Percentiles rank a stretch among this genome's conserved stretches.
Evolutionary conservation across 2,888 invertebrate species (phyloP).

Genomic region (Stenodema calcarata): DNA sequence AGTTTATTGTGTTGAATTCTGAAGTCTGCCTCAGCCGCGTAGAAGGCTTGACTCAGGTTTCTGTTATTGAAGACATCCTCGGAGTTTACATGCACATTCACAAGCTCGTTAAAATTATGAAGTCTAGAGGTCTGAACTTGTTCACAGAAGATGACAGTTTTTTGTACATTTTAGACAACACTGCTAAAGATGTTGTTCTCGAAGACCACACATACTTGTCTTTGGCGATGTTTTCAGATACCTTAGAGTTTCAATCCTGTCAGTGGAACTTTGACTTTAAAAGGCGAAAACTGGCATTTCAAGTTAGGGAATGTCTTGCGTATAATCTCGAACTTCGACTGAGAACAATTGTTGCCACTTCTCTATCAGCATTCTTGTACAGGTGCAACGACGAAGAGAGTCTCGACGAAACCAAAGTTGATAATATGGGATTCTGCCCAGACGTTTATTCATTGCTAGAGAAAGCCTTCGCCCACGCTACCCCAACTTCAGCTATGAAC

Average conservation of each 20-base stretch:
- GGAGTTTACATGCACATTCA: constrained; percentile 56
- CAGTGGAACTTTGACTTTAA: constrained; percentile 68
- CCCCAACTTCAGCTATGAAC: neutral
- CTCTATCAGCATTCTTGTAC: constrained; percentile 70
- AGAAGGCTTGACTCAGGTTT: neutral
- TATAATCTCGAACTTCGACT: constrained; percentile 61
- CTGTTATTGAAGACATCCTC: neutral
- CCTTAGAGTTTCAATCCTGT: constrained; percentile 83
- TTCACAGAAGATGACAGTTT: constrained; percentile 82
- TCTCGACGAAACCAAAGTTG: constrained; percentile 17
- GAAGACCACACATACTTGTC: constrained; percentile 80
- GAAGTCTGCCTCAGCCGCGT: neutral
- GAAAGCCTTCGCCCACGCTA: constrained; percentile 15
- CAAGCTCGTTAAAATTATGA: constrained; percentile 67
- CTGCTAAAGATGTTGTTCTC: constrained; percentile 69
- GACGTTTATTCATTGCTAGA: constrained; percentile 19
- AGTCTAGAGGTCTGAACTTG: constrained; percentile 75
- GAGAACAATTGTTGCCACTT: constrained; percentile 69
- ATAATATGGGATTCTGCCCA: constrained; percentile 1
- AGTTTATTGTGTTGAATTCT: neutral
- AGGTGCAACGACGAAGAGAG: constrained; percentile 72
- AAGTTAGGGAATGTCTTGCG: constrained; percentile 64
- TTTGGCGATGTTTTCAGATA: constrained; percentile 75
- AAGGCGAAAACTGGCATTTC: constrained; percentile 62
- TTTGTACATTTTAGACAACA: constrained; percentile 70